Percentiles rank a stretch among this genome's conserved stretches.
These are phyloP conservation scores for Virgularia gustaviana DNA, from an alignment of 92 coral and sea anemone genomes.

Conservation along the genomic window DNA sequence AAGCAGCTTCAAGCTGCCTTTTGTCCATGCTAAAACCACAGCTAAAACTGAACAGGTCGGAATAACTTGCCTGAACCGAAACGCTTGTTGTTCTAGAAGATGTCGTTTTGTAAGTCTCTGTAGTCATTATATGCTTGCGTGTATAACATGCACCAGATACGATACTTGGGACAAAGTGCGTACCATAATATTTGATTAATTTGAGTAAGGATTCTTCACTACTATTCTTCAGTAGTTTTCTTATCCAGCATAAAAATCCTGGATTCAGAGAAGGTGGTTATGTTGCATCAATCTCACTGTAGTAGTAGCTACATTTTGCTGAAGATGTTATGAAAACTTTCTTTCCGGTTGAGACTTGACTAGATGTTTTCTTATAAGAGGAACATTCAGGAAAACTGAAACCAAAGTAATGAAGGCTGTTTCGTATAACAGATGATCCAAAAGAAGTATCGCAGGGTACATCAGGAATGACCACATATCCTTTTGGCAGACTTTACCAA, in stretches of 20 bases:
- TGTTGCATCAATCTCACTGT: slow-evolving; percentile 33
- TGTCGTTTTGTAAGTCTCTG: slow-evolving; percentile 2
- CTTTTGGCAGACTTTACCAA: slow-evolving; percentile 55
- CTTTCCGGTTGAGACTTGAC: slow-evolving; percentile 44
- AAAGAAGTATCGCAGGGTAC: slow-evolving; percentile 57
- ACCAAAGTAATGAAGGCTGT: slow-evolving; percentile 24
- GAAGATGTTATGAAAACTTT: slow-evolving; percentile 30
- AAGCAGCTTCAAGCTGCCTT: slow-evolving; percentile 51
- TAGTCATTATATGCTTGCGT: slow-evolving; percentile 28
- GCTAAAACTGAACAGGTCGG: slow-evolving; percentile 52
- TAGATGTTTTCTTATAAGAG: slow-evolving; percentile 20
- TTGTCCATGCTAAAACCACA: slow-evolving; percentile 54
- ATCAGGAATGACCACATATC: slow-evolving; percentile 49
- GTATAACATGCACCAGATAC: slow-evolving; percentile 53
- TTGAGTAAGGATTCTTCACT: slow-evolving; percentile 6
- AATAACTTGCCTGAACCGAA: slow-evolving; percentile 56
- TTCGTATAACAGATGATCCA: slow-evolving; percentile 37
- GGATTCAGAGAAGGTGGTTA: slow-evolving; percentile 48
- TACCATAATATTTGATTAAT: slow-evolving; percentile 44
- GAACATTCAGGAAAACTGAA: slow-evolving; percentile 59
- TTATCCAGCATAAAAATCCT: slow-evolving; percentile 40
- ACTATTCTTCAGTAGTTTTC: slow-evolving; percentile 1
- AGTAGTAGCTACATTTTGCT: slow-evolving; percentile 42
- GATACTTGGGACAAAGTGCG: slow-evolving; percentile 50
- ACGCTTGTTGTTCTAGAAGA: slow-evolving; percentile 23